Base-by-base conservation (phyloP, 1,140 invertebrate genomes). In the Asbolus verrucosus region DNA sequence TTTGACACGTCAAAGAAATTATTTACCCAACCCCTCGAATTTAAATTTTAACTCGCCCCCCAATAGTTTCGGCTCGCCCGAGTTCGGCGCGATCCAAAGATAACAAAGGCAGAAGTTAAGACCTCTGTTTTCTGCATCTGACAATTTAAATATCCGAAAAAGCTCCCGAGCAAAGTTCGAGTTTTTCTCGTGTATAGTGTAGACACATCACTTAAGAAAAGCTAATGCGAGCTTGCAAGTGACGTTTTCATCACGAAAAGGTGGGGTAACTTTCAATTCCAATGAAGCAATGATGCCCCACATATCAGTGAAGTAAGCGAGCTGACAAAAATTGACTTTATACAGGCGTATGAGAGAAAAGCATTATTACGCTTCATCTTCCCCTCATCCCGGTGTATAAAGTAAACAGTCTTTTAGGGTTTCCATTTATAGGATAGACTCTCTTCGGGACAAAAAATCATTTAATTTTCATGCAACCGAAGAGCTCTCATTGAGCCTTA, bases 291-390 rank as follows among this genome's bases (percentile, higher is more conserved):
- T 54, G 27, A 54, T 21, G 46, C n/a, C 11, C 15, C n/a, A 46
- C 39, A 41, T 41, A 41, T 50, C 16, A 50, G 16, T 50, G 15
- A 21, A 50, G 43, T 50, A 21, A 50, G 43, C 46, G 46, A 27
- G 46, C 21, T 54, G 46, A 54, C 46, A 54, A 54, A 54, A 54
- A 54, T 54, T 54, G 19, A 27, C 46, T 50, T 50, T 21, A 50
- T 21, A 11, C 39, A 16, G 19, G 41, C 41, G 14, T 46, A 46
- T 27, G 46, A 8, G 46, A 27, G 46, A 54, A 27, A 27, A 54
- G 19, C 11, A 21, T 54, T 54, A 54, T 54, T 54, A 54, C 11
- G 46, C 19, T 14, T 31, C 46, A 27, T 54, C 21, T 19, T 54
- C 27, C 27, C 11, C 46, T 24, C 18, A 21, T 21, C 46, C 46